Evolutionary conservation across 2,888 invertebrate genomes (phyloP), one percentile per base, ranked within the genome.

Genomic region (Rotaria sp.): DNA sequence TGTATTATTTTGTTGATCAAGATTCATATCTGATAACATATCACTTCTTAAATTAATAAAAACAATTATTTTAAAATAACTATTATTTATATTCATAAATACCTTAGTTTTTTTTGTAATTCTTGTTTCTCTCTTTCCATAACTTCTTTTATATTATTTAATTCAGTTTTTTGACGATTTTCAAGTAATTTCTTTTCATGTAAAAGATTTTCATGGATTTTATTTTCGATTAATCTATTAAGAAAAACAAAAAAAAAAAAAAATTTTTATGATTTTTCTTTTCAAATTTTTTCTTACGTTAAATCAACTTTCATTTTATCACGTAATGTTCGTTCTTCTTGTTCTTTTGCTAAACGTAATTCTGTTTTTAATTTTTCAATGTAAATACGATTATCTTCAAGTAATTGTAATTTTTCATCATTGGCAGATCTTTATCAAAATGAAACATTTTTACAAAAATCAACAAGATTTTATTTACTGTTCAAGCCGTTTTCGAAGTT

Each of bases 331-430:
- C 38, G 30, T 74, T 74, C 74, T 74, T 74, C 35, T 35, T 74
- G 74, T 74, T 74, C 35, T 74, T 38, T 74, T 30, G 74, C n/a
- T 74, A 21, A 35, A n/a, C 38, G 35, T 38, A 74, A 38, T 35
- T 74, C 74, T 7, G 74, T 15, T 74, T 74, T 74, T 18, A 74
- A 4, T 38, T 74, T 74, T 15, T 30, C 74, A 15, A 74, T 30
- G 15, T 74, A 38, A 18, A 74, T 35, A 4, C 74, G 35, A 74
- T 74, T 74, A 21, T 74, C 38, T 74, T 74, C 74, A 18, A 74
- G 38, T 38, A 74, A 74, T 74, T 74, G 18, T 74, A 74, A 74
- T 74, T 74, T 74, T 21, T 74, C 74, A n/a, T 74, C 74, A 35
- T 74, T n/a, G 2, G 26, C 35, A 30, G 74, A 30, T 74, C 74